Evolutionary conservation across 2,113 vertebrate genomes (phyloP).

Genomic region (Dipodomys stephensi): DNA sequence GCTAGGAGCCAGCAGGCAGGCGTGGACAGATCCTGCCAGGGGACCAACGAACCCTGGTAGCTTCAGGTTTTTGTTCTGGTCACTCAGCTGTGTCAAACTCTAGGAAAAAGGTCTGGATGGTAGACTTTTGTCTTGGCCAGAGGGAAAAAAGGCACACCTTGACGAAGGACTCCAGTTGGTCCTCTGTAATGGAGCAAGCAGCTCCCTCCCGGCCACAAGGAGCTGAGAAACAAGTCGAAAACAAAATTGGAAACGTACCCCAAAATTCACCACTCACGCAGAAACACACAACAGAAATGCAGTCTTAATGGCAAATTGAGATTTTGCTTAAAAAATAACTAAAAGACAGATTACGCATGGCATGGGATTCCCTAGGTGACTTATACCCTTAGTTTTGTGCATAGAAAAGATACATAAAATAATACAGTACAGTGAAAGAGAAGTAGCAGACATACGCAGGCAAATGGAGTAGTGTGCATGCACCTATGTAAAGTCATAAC

Average conservation of each 20-base stretch:
- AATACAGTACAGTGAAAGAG: not conserved
- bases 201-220: not conserved
- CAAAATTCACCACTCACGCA: not conserved
- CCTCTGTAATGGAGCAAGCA: not conserved
- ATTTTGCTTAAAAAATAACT: constrained; percentile 18
- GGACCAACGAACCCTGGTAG: not conserved
- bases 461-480: not conserved
- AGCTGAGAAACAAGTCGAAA: constrained; percentile 1
- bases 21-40: not conserved
- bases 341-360: not conserved
- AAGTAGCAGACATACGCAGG: not conserved
- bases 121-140: not conserved
- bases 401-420: not conserved
- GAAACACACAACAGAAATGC: not conserved
- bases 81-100: not conserved
- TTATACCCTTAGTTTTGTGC: constrained; percentile 24
- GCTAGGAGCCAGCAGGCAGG: not conserved
- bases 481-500: not conserved
- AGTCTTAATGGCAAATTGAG: not conserved
- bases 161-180: not conserved
- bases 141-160: not conserved
- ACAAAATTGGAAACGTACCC: not conserved
- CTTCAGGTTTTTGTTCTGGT: not conserved
- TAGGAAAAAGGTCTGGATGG: not conserved
- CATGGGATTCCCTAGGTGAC: not conserved